These are phyloP conservation scores for Chouioia cunea DNA, from an alignment of 2,888 invertebrate species.

Conservation along the genomic window DNA sequence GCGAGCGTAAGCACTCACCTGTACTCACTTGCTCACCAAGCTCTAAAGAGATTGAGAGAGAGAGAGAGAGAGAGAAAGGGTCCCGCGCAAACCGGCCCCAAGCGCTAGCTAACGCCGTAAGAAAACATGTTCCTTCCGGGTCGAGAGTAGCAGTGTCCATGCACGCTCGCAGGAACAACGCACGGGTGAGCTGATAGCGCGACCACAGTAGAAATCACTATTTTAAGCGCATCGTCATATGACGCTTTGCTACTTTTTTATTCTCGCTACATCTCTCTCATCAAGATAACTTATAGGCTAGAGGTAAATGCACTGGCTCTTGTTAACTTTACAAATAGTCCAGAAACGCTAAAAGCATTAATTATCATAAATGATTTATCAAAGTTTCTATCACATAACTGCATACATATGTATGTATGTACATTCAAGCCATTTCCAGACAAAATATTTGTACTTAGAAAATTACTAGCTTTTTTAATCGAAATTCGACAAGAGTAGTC, in stretches of 20 bases:
- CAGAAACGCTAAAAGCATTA: no score
- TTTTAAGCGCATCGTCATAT: not conserved
- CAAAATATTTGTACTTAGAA: no score
- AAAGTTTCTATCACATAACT: no score
- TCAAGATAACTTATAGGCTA: not conserved
- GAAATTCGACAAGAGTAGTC: no score
- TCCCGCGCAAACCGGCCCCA: conserved; percentile 21
- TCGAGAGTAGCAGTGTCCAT: conserved; percentile 8
- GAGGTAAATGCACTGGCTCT: not conserved
- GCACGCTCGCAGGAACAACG: conserved; percentile 9
- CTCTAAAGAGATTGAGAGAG: not conserved
- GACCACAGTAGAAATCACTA: not conserved
- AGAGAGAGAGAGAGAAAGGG: conserved; percentile 30
- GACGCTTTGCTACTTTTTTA: not conserved
- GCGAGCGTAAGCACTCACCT: conserved; percentile 22
- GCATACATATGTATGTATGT: no score
- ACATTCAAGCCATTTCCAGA: no score
- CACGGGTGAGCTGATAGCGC: conserved; percentile 1
- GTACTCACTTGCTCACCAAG: conserved; percentile 18
- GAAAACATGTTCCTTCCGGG: conserved; percentile 41
- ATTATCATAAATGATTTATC: no score
- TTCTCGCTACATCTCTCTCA: no score
- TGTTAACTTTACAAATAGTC: no score
- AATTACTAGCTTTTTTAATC: no score
- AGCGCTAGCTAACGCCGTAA: not conserved